Evolutionary conservation across 2,888 invertebrate species (phyloP).

Genomic region (Palloptera scutellata): DNA sequence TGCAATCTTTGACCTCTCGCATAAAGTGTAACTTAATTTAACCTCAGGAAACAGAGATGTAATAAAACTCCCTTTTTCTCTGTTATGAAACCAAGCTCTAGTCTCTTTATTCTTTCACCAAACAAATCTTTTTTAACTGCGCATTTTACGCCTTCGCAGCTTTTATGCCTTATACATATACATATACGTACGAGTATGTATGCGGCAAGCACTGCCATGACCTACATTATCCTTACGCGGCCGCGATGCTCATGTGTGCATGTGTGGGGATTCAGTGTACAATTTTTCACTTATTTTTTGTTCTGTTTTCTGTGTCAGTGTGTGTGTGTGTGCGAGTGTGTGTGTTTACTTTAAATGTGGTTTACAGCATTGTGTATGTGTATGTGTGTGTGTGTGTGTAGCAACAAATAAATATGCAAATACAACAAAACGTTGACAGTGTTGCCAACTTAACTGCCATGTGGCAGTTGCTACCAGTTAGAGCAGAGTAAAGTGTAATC

Average conservation of each 20-base stretch:
- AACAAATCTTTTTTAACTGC: too few relatives aligned
- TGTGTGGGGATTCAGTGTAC: slow-evolving; percentile 27
- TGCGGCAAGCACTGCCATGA: slow-evolving; percentile 23
- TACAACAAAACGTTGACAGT: background rate
- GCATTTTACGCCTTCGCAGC: too few relatives aligned
- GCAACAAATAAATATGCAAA: slow-evolving; percentile 5
- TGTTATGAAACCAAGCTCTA: too few relatives aligned
- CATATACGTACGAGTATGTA: slow-evolving; percentile 15
- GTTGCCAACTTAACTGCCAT: background rate
- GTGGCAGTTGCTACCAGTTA: too few relatives aligned
- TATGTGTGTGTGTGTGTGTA: slow-evolving; percentile 35
- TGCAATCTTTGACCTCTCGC: too few relatives aligned
- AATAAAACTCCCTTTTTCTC: too few relatives aligned
- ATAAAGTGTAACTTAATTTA: too few relatives aligned
- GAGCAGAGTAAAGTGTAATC: too few relatives aligned
- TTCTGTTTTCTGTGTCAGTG: background rate
- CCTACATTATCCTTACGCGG: slow-evolving; percentile 26
- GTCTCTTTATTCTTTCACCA: too few relatives aligned
- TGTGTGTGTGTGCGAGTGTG: background rate
- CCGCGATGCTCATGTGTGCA: slow-evolving; percentile 4
- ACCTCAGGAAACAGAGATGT: too few relatives aligned
- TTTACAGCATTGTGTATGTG: slow-evolving; percentile 18
- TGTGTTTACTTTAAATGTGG: background rate
- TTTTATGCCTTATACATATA: slow-evolving; percentile 11
- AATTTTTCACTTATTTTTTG: background rate